These are phyloP conservation scores for Bos javanicus DNA, from an alignment of 2,113 vertebrate genomes.

Conservation along the genomic window DNA sequence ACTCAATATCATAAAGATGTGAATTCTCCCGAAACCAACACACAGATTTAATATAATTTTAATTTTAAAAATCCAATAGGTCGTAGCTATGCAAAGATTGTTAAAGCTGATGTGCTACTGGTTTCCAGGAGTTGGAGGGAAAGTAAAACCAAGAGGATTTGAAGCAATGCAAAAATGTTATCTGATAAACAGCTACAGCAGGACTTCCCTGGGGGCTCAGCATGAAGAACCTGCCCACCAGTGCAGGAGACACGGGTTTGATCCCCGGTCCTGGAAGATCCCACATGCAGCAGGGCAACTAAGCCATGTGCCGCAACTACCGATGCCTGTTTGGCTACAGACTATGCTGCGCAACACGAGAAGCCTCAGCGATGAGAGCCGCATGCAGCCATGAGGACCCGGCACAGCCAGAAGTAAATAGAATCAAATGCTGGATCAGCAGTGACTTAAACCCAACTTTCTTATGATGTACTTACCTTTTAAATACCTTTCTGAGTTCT, in stretches of 20 bases:
- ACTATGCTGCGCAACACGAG: neutral
- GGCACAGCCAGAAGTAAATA: neutral
- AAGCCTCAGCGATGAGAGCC: neutral
- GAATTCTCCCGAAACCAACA: neutral
- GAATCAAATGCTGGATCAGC: neutral
- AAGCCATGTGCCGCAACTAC: rapidly evolving
- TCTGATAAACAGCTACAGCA: neutral
- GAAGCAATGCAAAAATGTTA: neutral
- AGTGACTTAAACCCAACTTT: neutral
- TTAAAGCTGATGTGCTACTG: neutral
- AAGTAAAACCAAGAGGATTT: neutral
- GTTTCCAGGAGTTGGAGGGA: neutral
- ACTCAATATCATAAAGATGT: neutral
- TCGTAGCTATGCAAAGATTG: neutral
- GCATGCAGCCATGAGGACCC: neutral
- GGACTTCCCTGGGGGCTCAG: neutral
- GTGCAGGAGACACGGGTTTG: neutral
- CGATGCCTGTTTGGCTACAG: neutral
- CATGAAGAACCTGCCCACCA: neutral
- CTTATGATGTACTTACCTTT: neutral
- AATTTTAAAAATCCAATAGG: neutral
- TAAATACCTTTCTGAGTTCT: neutral
- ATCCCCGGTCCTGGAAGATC: neutral
- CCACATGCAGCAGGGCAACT: neutral
- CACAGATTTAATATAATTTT: neutral